Base-by-base conservation (phyloP, 2,888 invertebrate species). In the Protodeltote pygarga region DNA sequence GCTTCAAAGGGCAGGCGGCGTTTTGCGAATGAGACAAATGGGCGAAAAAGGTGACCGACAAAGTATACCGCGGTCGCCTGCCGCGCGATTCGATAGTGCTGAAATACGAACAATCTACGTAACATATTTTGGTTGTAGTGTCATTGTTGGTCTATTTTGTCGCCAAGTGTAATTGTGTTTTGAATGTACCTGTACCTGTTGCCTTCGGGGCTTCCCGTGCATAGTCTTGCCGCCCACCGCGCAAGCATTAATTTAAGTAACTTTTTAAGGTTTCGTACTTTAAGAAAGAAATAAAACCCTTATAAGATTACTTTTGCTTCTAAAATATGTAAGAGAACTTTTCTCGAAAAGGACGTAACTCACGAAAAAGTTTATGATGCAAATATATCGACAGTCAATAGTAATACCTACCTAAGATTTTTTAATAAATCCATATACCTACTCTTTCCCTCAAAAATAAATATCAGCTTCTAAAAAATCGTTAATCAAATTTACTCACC, bases 41-140 rank as follows among this genome's bases (percentile, higher is more conserved):
- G 42, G 29, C 27, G 59, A 23, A 59, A 65, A 71, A 67, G 75
- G 50, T 45, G 42, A 51, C 84, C 86, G 88, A 79, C 88, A 87
- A 84, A 85, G 83, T 65, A 57, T 11, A 49, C 81, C 81, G 81
- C 74, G 73, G 45, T 61, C 82, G 70, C 89, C 87, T 76, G 85
- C 73, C 46, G 89, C 35, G 86, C 59, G 44, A 47, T 71, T 79
- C 75, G 81, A 87, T 83, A 87, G 89, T 85, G 90, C 88, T 89
- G 89, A 90, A 88, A 89, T 77, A 71, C 65, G 63, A 69, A 91
- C 89, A 90, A 91, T 86, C 60, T 73, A 81, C 73, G 78, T 81
- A 83, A 87, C 85, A 85, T 88, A 84, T 89, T 89, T 85, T 85
- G 83, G 78, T 81, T 81, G 67, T 83, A 71, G 73, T 73, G 67